Conservation (phyloP, 2,888 invertebrate genomes). For the Limnephilus auricula region DNA sequence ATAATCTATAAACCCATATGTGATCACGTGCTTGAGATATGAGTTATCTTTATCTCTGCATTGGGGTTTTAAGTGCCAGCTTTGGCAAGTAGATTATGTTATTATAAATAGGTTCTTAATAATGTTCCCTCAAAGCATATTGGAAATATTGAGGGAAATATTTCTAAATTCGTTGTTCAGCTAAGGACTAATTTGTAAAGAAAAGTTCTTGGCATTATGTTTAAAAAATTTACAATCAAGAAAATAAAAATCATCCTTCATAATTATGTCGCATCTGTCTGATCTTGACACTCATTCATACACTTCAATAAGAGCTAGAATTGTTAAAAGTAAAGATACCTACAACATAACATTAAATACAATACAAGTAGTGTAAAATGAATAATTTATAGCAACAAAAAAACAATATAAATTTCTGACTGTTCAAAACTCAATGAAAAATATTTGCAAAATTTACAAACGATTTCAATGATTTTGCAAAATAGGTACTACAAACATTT, state of each 20-base stretch:
- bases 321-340: not conserved
- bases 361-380: not conserved
- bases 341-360: not conserved
- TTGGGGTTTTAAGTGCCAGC: not conserved
- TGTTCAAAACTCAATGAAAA: not conserved
- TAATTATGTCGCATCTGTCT: not conserved
- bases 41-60: not conserved
- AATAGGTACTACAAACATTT: not conserved
- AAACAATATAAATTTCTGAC: not conserved
- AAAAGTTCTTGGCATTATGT: not conserved
- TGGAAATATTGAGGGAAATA: not conserved
- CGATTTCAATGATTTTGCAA: too few species aligned
- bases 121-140: not conserved
- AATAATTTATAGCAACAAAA: not conserved
- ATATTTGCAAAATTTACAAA: conserved; percentile 2
- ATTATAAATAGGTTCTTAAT: not conserved
- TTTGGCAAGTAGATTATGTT: not conserved
- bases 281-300: not conserved
- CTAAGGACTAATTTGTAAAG: not conserved
- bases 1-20: not conserved
- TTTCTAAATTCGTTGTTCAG: not conserved
- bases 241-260: not conserved
- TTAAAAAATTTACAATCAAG: not conserved
- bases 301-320: not conserved
- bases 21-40: not conserved